A percentile compares a stretch with the other conserved stretches of the same genome.
These are phyloP conservation scores for Sarcoramphus papa DNA, from an alignment of 2,797 vertebrate genomes.

Conservation along the genomic window DNA sequence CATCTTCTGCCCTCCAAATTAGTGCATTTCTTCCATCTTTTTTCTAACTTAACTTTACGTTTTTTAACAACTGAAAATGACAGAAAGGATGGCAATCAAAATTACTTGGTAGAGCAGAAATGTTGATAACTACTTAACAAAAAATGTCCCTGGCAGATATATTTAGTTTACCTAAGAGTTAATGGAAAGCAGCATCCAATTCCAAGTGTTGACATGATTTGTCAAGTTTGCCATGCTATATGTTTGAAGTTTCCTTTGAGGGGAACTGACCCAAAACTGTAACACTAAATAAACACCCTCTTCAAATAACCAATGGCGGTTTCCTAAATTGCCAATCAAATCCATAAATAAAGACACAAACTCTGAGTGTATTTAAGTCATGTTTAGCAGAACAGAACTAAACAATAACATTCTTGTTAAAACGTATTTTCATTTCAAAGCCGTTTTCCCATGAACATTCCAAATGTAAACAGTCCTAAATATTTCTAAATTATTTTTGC, in stretches of 20 bases:
- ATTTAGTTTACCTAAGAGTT: slow-evolving; percentile 33
- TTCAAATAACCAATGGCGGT: slow-evolving; percentile 40
- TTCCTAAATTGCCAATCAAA: slow-evolving; percentile 56
- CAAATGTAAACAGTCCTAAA: slow-evolving; percentile 33
- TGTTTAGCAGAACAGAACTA: slow-evolving; percentile 58
- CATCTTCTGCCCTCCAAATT: background rate
- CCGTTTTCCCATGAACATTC: slow-evolving; percentile 16
- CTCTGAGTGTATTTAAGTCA: background rate
- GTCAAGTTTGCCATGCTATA: slow-evolving; percentile 35
- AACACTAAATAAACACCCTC: slow-evolving; percentile 63
- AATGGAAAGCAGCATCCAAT: slow-evolving; percentile 52
- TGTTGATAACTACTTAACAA: background rate
- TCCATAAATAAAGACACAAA: slow-evolving; percentile 47
- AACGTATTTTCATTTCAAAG: slow-evolving; percentile 53
- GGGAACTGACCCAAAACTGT: slow-evolving; percentile 53
- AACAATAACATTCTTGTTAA: slow-evolving; percentile 47
- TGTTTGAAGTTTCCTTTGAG: slow-evolving; percentile 60
- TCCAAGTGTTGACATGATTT: slow-evolving; percentile 49
- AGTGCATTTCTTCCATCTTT: background rate
- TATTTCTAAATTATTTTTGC: slow-evolving; percentile 44
- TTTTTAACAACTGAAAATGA: background rate
- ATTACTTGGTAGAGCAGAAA: background rate
- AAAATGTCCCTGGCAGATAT: background rate
- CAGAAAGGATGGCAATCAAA: background rate
- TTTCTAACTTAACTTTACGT: background rate